Evolutionary conservation across 2,888 invertebrate genomes (phyloP).

Genomic region (Coleophora flavipennella): DNA sequence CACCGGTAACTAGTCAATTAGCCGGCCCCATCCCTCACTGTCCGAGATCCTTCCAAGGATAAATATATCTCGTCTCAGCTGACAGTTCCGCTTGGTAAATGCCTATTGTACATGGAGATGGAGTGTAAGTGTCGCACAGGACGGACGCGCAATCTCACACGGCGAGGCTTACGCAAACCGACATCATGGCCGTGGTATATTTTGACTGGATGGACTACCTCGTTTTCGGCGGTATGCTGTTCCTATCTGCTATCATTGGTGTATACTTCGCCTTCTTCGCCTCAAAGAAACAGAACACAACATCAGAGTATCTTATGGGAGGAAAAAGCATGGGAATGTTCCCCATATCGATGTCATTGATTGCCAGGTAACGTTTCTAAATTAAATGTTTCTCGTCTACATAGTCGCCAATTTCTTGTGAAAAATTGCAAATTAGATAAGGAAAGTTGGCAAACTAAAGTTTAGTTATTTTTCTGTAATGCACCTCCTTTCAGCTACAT

Average conservation of each 20-base stretch:
- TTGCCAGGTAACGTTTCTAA: slow-evolving; percentile 75
- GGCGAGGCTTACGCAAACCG: slow-evolving; percentile 11
- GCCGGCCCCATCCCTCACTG: slow-evolving; percentile 43
- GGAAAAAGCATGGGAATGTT: slow-evolving; percentile 85
- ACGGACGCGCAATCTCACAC: slow-evolving; percentile 34
- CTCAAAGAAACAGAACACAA: slow-evolving; percentile 77
- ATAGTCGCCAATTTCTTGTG: too few relatives aligned
- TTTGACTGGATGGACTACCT: slow-evolving; percentile 77
- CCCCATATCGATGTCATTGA: slow-evolving; percentile 83
- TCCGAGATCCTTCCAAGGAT: slow-evolving; percentile 53
- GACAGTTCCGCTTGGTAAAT: slow-evolving; percentile 45
- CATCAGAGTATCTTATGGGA: slow-evolving; percentile 81
- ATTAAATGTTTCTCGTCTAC: background rate
- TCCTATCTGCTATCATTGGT: slow-evolving; percentile 77
- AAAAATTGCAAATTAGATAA: too few relatives aligned
- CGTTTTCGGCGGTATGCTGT: slow-evolving; percentile 77
- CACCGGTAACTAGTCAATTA: slow-evolving; percentile 50
- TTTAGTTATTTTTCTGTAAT: too few relatives aligned
- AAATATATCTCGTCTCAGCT: slow-evolving; percentile 48
- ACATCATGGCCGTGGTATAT: slow-evolving; percentile 46
- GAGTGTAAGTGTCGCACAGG: slow-evolving; percentile 37
- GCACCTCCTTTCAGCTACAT: slow-evolving; percentile 81
- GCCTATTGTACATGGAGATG: slow-evolving; percentile 46
- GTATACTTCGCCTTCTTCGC: slow-evolving; percentile 81
- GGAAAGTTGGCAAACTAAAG: too few relatives aligned